phyloP scores from a whole-genome alignment of 2,113 vertebrate species.

The Sceloporus undulatus region DNA sequence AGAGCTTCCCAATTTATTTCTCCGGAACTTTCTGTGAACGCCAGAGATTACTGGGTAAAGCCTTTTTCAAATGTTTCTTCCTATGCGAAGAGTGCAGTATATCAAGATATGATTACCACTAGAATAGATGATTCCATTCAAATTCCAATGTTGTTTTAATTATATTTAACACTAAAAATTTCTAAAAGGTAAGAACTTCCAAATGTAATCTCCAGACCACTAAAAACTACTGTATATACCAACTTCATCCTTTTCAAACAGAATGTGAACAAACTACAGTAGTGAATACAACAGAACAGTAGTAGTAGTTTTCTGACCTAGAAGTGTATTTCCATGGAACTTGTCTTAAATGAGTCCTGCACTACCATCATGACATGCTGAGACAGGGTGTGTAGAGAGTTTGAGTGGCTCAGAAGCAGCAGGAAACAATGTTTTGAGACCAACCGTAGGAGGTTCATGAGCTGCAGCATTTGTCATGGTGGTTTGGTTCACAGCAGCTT shows the following conservation, averaged over 20 bases:
- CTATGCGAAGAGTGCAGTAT: slow-evolving; percentile 21
- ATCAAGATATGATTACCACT: slow-evolving; percentile 57
- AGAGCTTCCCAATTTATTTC: slow-evolving; percentile 26
- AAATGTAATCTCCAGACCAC: slow-evolving; percentile 29
- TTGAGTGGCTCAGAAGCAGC: slow-evolving; percentile 64
- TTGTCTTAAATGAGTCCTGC: slow-evolving; percentile 59
- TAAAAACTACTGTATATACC: slow-evolving; percentile 14
- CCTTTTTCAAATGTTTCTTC: slow-evolving; percentile 22
- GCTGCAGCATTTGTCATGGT: slow-evolving; percentile 60
- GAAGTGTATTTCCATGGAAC: slow-evolving; percentile 9
- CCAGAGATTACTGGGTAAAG: slow-evolving; percentile 33
- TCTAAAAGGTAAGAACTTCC: slow-evolving; percentile 13
- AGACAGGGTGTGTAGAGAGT: slow-evolving; percentile 27
- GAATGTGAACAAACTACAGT: slow-evolving; percentile 20
- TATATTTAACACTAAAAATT: slow-evolving; percentile 41
- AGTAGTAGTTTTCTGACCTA: slow-evolving; percentile 6
- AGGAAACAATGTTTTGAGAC: slow-evolving; percentile 59
- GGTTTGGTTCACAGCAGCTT: slow-evolving; percentile 59
- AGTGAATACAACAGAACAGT: background rate
- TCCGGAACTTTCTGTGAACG: slow-evolving; percentile 11
- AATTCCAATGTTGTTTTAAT: slow-evolving; percentile 45
- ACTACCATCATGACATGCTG: slow-evolving; percentile 22
- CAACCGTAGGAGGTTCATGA: slow-evolving; percentile 53
- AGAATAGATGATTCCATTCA: slow-evolving; percentile 39
- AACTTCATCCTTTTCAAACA: background rate